Base-by-base conservation (phyloP, 2,113 vertebrate species). In the Speoplatyrhinus poulsoni region DNA sequence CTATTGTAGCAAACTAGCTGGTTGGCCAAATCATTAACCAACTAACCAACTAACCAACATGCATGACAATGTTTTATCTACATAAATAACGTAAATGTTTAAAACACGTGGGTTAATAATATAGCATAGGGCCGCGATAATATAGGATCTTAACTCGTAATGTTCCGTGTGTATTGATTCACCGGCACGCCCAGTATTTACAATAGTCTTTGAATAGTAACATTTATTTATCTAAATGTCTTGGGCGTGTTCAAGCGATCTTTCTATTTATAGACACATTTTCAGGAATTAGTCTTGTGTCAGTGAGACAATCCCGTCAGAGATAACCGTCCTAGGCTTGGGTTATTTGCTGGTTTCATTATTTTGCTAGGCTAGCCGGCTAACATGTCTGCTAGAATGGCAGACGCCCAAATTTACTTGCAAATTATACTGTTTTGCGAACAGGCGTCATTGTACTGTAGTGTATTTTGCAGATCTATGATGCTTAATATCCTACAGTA, bases 291-390 rank as follows among this genome's bases (percentile, higher is more conserved):
- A 70, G 62, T 11, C 67, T 1, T 36, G 12, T 62, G 36, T 41
- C 36, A 41, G 16, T 16, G 11, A 55, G 26, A 16, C 60, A 68
- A 81, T 68, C 64, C 60, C 75, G 64, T 75, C 72, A 67, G 13
- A 66, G 62, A 65, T 6, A 53, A 46, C 64, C 26, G 72, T 13
- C 12, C 48, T 4, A 17, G 81, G 65, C 58, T 54, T 5, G 55
- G 52, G 67, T 9, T 83, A 82, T 72, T 67, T 84, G 33, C 75
- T 82, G 72, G 68, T 60, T 52, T 1, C 41, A 54, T 5, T 41
- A 41, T 13, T 56, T 6, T 9, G 71, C 71, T 62, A 63, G 60
- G n/a, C 9, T 47, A 16, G 17, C 46, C 3, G 26, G 61, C 53
- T 67, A 80, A 76, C 15, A 54, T 46, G 52, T 17, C 53, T 1